Base-by-base conservation (phyloP, 1,140 invertebrate species). In the Drosophila pandora region DNA sequence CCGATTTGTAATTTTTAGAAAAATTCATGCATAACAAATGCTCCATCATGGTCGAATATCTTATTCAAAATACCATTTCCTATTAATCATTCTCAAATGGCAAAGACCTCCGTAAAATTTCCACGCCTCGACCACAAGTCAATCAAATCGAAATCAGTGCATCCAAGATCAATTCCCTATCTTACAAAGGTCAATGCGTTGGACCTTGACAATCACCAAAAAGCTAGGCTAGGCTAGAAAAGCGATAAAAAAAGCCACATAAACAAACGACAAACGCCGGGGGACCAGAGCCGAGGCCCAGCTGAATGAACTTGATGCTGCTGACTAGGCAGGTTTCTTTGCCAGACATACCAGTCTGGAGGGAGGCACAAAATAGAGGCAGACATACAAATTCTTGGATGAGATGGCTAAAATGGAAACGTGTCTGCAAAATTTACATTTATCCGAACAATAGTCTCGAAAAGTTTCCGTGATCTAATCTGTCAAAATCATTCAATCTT, bases 111-210 rank as follows among this genome's bases (percentile, higher is more conserved):
- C 21, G 1, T 39, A 57, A 67, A 64, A 21, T 53, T 67, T 57
- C 39, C 48, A 43, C 41, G 13, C 32, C 30, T 8, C 17, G 3
- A 9, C 39, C 37, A 25, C 9, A 25, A 57, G 63, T 41, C 45
- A 56, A 62, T 73, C 69, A 55, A 63, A 50, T 52, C n/a, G 2
- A 64, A 73, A 69, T 57, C 67, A 70, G 50, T 70, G 43, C 67
- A 70, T 69, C 52, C 10, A 21, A 69, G 37, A 41, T 61, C 41
- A 43, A 62, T 17, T 81, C 65, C 48, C 28, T 56, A 5, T 32
- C 9, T 80, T 81, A 81, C 78, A 81, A 81, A 81, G 78, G 79
- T 81, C 78, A 82, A 52, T 56, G 62, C 68, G 25, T 82, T 43
- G 50, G 41, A 73, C 78, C 78, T 81, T 81, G 78, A 52, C 78